Evolutionary conservation across 2,797 vertebrate genomes (phyloP), one percentile per base, ranked within the genome.

Genomic region (Parauchenoglanis punctatus): DNA sequence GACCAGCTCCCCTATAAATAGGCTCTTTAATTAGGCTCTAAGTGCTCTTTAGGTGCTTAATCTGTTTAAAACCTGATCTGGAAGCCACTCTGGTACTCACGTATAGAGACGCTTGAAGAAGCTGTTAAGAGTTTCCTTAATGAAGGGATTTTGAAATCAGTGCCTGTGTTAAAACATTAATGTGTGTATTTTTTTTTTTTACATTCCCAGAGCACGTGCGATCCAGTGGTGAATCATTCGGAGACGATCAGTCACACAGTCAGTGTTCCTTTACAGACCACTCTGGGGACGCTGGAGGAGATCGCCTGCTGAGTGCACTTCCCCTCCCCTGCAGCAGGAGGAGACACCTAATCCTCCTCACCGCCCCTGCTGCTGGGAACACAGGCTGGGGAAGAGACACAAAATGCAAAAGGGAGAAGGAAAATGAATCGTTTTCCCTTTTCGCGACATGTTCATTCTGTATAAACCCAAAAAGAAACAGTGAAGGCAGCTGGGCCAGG

Each of bases 201-300:
- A 65, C 80, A 5, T 83, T 87, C 52, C 1, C 95, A 99, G 98
- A 98, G 97, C 94, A 97, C 97, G 86, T 99, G 98, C 81, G 98
- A 99, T 92, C 97, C 97, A 0, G 95, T 98, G 94, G 96, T 97
- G 67, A 99, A 99, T 94, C 98, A 99, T 93, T 97, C 98, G 0
- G 98, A 99, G 95, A 96, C 96, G 93, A 97, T 99, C 95, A 98
- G 98, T 97, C 98, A 99, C 97, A 98, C 97, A 87, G 97, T 99
- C 96, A 97, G 95, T 0, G 97, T 99, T 92, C 98, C 98, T 54
- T 94, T 99, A 93, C 97, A 99, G 96, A 97, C 97, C 0, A 97
- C 98, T 15, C 95, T 99, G 92, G 97, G 97, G 85, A 97, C 98
- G 49, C 92, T 99, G 95, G 98, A 99, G 95, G 98, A 99, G 95